Conservation (phyloP, 2,888 invertebrate genomes). For the Nemurella pictetii region DNA sequence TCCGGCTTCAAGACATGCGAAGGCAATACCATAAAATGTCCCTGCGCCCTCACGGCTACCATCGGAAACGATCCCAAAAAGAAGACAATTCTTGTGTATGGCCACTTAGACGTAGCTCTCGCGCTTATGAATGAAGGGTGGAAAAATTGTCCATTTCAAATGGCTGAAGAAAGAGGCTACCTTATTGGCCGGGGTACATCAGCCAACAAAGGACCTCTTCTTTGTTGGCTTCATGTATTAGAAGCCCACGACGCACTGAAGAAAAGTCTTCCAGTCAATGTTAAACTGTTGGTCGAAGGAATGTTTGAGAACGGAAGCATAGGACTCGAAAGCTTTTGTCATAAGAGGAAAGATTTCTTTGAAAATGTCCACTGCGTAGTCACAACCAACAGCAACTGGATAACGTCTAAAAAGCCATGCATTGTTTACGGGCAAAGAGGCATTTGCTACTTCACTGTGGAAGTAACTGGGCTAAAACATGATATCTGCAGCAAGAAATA, state of each 20-base stretch:
- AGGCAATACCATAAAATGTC: background rate
- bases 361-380: background rate
- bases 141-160: slow-evolving; percentile 2
- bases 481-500: slow-evolving; percentile 18
- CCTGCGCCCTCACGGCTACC: background rate
- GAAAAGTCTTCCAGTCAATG: background rate
- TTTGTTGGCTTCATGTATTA: slow-evolving; percentile 13
- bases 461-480: background rate
- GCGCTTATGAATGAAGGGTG: slow-evolving; percentile 11
- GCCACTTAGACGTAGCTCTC: slow-evolving; percentile 14
- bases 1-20: background rate
- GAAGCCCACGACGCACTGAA: slow-evolving; percentile 6
- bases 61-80: slow-evolving; percentile 17
- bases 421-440: slow-evolving; percentile 20
- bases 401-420: slow-evolving; percentile 9
- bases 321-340: background rate
- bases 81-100: slow-evolving; percentile 20
- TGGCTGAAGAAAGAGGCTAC: background rate
- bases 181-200: background rate
- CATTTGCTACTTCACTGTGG: background rate
- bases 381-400: slow-evolving; percentile 7
- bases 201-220: background rate
- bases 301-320: background rate
- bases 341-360: background rate
- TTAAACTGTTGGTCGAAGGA: slow-evolving; percentile 13